Conservation (phyloP, 1,140 invertebrate species). For the Drosophila aff. region DNA sequence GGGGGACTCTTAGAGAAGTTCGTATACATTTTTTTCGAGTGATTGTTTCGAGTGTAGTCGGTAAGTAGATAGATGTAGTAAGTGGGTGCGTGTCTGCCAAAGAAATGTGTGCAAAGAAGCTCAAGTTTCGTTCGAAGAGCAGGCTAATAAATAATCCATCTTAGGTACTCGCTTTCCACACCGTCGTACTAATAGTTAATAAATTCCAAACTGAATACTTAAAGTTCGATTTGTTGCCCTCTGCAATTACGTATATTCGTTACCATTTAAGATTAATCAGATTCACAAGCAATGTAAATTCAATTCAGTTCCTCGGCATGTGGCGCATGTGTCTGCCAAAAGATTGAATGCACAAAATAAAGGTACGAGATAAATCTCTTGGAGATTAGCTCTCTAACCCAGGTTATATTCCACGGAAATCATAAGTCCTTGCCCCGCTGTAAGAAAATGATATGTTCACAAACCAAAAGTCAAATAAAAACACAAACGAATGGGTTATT, state of each 20-base stretch:
- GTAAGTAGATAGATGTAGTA: constrained; percentile 42
- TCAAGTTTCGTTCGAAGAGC: constrained; percentile 58
- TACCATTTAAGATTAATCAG: constrained; percentile 67
- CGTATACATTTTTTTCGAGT: constrained; percentile 77
- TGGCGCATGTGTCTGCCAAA: constrained; percentile 16
- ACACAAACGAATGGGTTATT: constrained; percentile 51
- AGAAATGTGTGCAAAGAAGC: constrained; percentile 64
- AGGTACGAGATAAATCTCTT: constrained; percentile 13
- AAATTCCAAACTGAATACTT: constrained; percentile 65
- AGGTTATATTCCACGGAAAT: not conserved
- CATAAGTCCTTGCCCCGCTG: constrained; percentile 28
- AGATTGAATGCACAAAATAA: constrained; percentile 3
- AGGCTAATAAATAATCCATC: constrained; percentile 44
- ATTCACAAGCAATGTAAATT: constrained; percentile 68
- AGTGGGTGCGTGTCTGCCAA: constrained; percentile 42
- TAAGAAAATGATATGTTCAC: constrained; percentile 26
- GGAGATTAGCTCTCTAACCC: not conserved
- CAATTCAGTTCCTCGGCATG: constrained; percentile 74
- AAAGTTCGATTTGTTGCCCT: constrained; percentile 77
- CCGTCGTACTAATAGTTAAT: constrained; percentile 21
- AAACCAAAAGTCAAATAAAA: constrained; percentile 63
- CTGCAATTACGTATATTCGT: constrained; percentile 78
- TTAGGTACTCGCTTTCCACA: constrained; percentile 59
- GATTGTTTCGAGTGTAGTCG: constrained; percentile 78
- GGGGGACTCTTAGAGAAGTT: constrained; percentile 78